phyloP scores from a whole-genome alignment of 1,140 invertebrate genomes.

The Psix sp. region DNA sequence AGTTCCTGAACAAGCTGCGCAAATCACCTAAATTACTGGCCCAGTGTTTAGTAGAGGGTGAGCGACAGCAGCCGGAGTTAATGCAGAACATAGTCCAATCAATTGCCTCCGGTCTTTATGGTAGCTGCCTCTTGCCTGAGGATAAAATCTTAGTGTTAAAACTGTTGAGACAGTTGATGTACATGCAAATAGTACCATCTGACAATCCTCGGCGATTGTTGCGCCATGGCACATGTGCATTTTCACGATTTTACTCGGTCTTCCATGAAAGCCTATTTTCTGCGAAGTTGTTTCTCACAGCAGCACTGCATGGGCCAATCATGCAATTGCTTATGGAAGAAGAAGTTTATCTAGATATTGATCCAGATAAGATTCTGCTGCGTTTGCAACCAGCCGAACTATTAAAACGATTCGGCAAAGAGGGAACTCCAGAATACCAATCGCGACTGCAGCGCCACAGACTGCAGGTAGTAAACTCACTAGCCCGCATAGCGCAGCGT shows the following conservation, averaged over 20 bases:
- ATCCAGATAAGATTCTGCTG: conserved; percentile 90
- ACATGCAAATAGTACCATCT: conserved; percentile 87
- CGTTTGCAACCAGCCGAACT: conserved; percentile 84
- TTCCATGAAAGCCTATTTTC: conserved; percentile 94
- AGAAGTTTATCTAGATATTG: conserved; percentile 94
- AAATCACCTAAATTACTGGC: conserved; percentile 89
- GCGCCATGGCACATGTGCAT: conserved; percentile 90
- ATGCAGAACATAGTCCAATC: conserved; percentile 84
- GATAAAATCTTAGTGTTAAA: conserved; percentile 89
- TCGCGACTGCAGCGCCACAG: conserved; percentile 86
- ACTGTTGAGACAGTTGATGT: conserved; percentile 88
- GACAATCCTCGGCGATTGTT: conserved; percentile 92
- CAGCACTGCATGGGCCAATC: conserved; percentile 93
- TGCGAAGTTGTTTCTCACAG: conserved; percentile 94
- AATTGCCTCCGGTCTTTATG: conserved; percentile 90
- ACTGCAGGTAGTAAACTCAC: conserved; percentile 85
- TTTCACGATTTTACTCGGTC: conserved; percentile 91
- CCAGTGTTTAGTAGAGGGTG: conserved; percentile 87
- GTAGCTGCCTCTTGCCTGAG: conserved; percentile 86
- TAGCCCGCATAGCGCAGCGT: conserved; percentile 86
- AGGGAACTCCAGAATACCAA: conserved; percentile 83
- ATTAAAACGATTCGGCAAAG: conserved; percentile 87
- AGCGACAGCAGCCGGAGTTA: too few species aligned
- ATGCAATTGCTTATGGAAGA: conserved; percentile 95
- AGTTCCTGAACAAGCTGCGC: conserved; percentile 87